Base-by-base conservation (phyloP, 2,113 vertebrate species). In the Tretioscincus oriximinensis region DNA sequence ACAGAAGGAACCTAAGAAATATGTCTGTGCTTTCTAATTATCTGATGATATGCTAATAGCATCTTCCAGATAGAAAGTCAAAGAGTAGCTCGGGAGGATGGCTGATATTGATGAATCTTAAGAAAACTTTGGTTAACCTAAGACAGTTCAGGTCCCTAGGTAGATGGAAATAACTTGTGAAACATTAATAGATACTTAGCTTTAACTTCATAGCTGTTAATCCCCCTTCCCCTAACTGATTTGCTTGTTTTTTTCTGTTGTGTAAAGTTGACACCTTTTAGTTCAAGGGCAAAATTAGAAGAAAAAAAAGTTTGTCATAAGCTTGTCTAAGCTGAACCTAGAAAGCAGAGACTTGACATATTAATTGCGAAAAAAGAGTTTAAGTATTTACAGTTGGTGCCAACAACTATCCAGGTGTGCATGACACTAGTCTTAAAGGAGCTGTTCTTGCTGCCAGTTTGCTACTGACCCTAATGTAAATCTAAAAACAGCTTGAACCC, bases 51-150 rank as follows among this genome's bases (percentile, higher is more conserved):
- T 69, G 67, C 75, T 69, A 83, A 72, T 88, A 47, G 35, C 1
- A 35, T 85, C 74, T 86, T 24, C 16, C 61, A 60, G 68, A 71
- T 82, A 65, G 49, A 80, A 67, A 80, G 26, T 68, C 26, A 70
- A 54, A 74, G 41, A 51, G 67, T 80, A 10, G 31, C 73, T 80
- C 54, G 31, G 24, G 54, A n/a, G 60, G 2, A n/a, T 16, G 14
- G 9, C 49, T 83, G 73, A 41, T 71, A 21, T 4, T 47, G 78
- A 69, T 76, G 58, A 78, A 82, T 49, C 79, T 47, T 35, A 28
- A 29, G 0, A 75, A 80, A 7, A 2, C n/a, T 87, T 86, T 78
- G 54, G 28, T 88, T 87, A 73, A 84, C 64, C 21, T 82, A 67
- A 69, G 58, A 51, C 41, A 7, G 0, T 64, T 31, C 28, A 29